Percentiles rank a stretch among this genome's conserved stretches.
Evolutionary conservation across 2,797 vertebrate species (phyloP).

Genomic region (Octomys mimax): DNA sequence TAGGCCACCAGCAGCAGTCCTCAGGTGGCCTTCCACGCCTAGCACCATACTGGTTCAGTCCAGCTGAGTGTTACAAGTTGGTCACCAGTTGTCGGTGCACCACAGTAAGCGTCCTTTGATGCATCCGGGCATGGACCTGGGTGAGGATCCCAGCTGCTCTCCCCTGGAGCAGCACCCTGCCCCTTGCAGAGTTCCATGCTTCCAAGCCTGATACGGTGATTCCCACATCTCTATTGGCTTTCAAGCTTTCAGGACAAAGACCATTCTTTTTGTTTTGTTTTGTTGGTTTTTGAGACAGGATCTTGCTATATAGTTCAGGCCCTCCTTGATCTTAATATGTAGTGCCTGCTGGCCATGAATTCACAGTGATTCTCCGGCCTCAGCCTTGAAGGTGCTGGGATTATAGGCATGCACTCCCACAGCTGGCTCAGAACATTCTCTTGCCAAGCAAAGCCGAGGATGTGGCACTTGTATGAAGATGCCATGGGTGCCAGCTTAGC

Average conservation of each 20-base stretch:
- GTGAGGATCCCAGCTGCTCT: background rate
- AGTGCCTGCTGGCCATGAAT: background rate
- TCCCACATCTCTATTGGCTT: background rate
- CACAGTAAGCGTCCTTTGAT: background rate
- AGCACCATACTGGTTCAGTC: too few relatives aligned
- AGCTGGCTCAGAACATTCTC: background rate
- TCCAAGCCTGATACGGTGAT: background rate
- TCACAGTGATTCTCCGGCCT: background rate
- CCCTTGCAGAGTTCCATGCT: background rate
- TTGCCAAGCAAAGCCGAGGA: background rate
- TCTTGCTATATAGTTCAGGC: background rate
- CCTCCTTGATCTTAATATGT: background rate
- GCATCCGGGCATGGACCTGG: background rate
- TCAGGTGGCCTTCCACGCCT: too few relatives aligned
- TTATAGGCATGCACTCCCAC: background rate
- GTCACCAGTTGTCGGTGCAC: too few relatives aligned
- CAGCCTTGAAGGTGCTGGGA: background rate
- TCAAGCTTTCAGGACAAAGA: background rate
- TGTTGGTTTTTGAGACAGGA: background rate
- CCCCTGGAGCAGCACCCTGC: background rate
- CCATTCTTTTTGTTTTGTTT: background rate
- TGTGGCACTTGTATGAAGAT: background rate
- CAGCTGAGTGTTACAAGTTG: too few relatives aligned
- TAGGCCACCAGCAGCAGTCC: too few relatives aligned
- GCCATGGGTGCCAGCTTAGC: background rate